Evolutionary conservation across 2,797 vertebrate species (phyloP), one percentile per base, ranked within the genome.

Genomic region (Simalia tracyae): DNA sequence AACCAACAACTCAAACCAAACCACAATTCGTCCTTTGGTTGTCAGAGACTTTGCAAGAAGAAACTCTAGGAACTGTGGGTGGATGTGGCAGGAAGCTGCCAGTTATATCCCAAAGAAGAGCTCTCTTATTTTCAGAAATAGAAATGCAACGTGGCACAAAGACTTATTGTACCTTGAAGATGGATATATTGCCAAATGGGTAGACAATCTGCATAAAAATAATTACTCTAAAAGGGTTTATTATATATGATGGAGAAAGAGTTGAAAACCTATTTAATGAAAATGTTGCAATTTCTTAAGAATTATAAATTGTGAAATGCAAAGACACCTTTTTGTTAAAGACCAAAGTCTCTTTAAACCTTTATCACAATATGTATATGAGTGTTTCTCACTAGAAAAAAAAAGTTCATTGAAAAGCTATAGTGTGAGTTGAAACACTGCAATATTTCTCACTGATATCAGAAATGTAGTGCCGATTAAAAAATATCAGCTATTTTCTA

Each of bases 71-170:
- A 88, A 91, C 93, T 93, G 93, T 96, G 97, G 95, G 94, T 91
- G 94, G 95, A 95, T 97, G 95, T 96, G 96, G 95, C 96, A 96
- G 95, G 95, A 97, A 97, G 95, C 66, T 93, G 94, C 93, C 92
- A 91, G 95, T 97, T 97, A 93, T 0, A 95, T 92, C 91, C 95
- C 89, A 90, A 95, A 95, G 97, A 97, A 96, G 94, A 93, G 95
- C 96, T 88, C 93, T 95, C 88, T 95, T 92, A 88, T 95, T 95
- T 91, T 94, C 93, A 97, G 96, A 97, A 97, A 97, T 97, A 97
- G 96, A 97, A 95, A 24, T 50, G 91, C 96, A 96, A 96, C 22
- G n/a, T 96, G 96, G 95, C 93, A 95, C 89, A 95, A 88, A 96
- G 94, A 59, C 86, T 86, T 88, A 92, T 92, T 96, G 93, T 95